These are phyloP conservation scores for Ptiloglossa arizonensis DNA, from an alignment of 1,140 invertebrate genomes.

Conservation along the genomic window DNA sequence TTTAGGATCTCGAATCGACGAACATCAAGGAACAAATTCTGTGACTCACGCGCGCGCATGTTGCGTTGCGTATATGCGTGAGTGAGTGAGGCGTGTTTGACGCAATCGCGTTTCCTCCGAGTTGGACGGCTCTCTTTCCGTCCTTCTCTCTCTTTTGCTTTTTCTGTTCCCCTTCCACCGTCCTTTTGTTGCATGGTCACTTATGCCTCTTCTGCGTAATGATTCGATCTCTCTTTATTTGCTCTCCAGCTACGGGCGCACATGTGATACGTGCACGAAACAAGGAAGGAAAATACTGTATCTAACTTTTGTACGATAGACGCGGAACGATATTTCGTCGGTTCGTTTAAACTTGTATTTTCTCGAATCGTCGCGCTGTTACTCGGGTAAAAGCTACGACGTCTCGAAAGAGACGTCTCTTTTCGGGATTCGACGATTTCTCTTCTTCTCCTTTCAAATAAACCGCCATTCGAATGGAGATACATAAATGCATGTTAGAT, in stretches of 20 bases:
- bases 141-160: neutral
- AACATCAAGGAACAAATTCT: neutral
- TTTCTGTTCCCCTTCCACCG: neutral
- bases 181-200: neutral
- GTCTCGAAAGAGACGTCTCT: neutral
- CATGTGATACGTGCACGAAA: no score
- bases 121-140: constrained; percentile 6
- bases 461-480: neutral
- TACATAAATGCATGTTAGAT: neutral
- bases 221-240: constrained; percentile 10
- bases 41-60: constrained; percentile 10
- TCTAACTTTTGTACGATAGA: neutral
- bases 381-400: neutral
- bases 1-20: constrained; percentile 8
- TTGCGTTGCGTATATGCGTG: neutral
- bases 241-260: neutral
- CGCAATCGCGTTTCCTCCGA: constrained; percentile 55
- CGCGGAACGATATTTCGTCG: neutral
- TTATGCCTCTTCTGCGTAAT: constrained; percentile 13
- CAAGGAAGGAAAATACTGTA: neutral
- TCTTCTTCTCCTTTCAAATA: constrained; percentile 3
- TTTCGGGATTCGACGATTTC: constrained; percentile 15
- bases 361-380: neutral
- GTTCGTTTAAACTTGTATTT: neutral
- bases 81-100: constrained; percentile 37